A percentile compares a stretch with the other conserved stretches of the same genome.
Evolutionary conservation across 2,888 invertebrate genomes (phyloP).

Genomic region (Ormia ochracea): DNA sequence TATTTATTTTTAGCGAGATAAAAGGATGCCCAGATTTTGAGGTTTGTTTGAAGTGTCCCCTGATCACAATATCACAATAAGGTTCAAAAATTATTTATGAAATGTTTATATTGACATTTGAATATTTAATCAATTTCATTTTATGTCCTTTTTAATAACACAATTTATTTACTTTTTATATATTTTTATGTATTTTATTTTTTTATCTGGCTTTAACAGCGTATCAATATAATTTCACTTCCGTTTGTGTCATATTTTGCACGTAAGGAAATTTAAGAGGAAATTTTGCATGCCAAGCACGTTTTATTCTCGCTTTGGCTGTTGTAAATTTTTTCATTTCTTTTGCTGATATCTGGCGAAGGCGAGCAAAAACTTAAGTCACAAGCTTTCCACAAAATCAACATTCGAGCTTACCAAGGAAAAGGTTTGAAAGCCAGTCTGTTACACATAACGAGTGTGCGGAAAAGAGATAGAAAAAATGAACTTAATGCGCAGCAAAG

Average conservation of each 20-base stretch:
- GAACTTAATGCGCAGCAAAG: not conserved
- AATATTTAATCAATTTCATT: conserved; percentile 8
- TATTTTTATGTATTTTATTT: too few relatives aligned
- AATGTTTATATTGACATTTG: not conserved
- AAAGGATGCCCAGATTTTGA: too few relatives aligned
- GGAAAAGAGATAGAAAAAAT: not conserved
- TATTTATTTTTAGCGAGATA: too few relatives aligned
- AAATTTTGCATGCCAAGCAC: conserved; percentile 53
- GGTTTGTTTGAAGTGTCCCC: too few relatives aligned
- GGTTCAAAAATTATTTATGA: not conserved
- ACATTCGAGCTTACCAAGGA: not conserved
- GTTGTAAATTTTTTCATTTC: not conserved
- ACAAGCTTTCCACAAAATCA: not conserved
- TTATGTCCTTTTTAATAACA: not conserved
- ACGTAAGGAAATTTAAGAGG: conserved; percentile 38
- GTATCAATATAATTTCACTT: conserved; percentile 45
- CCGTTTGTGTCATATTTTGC: not conserved
- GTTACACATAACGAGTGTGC: not conserved
- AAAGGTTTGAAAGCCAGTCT: not conserved
- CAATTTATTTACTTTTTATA: too few relatives aligned
- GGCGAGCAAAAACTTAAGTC: conserved; percentile 8
- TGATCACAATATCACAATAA: not conserved
- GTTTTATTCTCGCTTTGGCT: conserved; percentile 34
- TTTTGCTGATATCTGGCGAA: not conserved
- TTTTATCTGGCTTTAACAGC: not conserved